These are phyloP conservation scores for Anguilla obscura DNA, from an alignment of 2,797 vertebrate genomes.

Conservation along the genomic window DNA sequence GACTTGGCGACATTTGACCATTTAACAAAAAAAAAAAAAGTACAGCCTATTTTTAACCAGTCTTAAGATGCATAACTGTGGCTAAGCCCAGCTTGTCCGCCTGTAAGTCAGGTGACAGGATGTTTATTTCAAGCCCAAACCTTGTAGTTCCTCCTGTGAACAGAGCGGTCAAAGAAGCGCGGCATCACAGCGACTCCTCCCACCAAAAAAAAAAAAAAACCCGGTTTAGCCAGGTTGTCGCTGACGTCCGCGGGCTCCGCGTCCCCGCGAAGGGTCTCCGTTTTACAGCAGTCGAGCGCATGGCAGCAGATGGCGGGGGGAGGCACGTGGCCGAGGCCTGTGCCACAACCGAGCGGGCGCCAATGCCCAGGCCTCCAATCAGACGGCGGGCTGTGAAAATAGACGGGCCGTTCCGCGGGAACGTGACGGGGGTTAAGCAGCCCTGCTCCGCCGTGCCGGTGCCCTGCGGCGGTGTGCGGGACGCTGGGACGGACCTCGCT, in stretches of 20 bases:
- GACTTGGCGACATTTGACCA: neutral
- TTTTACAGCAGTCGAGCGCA: constrained; percentile 61
- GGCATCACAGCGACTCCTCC: too few relatives aligned
- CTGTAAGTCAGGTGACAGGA: neutral
- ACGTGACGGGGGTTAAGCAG: constrained; percentile 1
- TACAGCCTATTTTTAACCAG: neutral
- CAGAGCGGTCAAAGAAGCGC: neutral
- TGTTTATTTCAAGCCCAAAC: neutral
- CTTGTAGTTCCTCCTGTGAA: neutral
- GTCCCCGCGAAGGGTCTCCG: constrained; percentile 53
- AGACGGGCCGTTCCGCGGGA: constrained; percentile 41
- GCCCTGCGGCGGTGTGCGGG: constrained; percentile 38
- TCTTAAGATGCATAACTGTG: neutral
- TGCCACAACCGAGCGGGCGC: constrained; percentile 45
- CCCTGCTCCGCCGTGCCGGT: neutral
- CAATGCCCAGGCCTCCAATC: constrained; percentile 59
- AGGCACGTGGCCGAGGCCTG: constrained; percentile 67
- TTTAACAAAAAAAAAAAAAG: neutral
- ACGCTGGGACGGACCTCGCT: constrained; percentile 43
- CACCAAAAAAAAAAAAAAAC: neutral
- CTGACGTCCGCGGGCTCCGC: neutral
- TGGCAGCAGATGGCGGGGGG: constrained; percentile 73
- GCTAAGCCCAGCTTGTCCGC: neutral
- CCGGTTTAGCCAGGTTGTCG: constrained; percentile 48
- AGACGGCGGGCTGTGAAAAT: constrained; percentile 70